Conservation (phyloP, 1,140 invertebrate species). For the Zaprionus lachaisei region DNA sequence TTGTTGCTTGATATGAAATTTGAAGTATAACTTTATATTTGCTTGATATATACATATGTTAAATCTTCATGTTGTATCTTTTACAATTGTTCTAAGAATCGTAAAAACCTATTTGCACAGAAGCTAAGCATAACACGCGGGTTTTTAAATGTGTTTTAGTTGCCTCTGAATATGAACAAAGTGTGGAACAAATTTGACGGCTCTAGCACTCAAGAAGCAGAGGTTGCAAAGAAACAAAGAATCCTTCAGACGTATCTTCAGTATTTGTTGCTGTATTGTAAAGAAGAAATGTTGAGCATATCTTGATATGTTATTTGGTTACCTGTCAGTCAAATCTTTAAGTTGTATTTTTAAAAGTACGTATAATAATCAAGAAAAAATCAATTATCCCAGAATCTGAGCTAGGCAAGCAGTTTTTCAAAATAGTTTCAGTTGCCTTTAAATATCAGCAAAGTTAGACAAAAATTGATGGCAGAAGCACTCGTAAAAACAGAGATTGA, state of each 20-base stretch:
- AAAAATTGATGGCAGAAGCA: background rate
- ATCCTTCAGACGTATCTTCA: background rate
- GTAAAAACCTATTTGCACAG: background rate
- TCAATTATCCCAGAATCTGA: background rate
- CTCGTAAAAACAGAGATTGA: background rate
- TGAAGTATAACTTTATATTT: background rate
- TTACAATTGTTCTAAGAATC: background rate
- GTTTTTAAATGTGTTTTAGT: background rate
- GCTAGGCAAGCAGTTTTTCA: accelerated
- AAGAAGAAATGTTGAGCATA: background rate
- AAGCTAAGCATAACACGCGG: accelerated
- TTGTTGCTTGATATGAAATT: background rate
- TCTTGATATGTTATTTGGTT: background rate
- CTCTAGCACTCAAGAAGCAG: background rate
- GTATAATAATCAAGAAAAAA: background rate
- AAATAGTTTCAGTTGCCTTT: background rate
- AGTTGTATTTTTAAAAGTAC: background rate
- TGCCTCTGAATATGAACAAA: background rate
- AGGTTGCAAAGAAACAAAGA: too few relatives aligned
- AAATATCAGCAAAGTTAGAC: background rate
- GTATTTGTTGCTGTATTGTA: background rate
- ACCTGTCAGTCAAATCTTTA: background rate
- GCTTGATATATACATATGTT: background rate
- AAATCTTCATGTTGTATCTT: background rate
- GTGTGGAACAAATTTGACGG: background rate